phyloP scores from a whole-genome alignment of 2,113 vertebrate genomes.

The Neopipo cinnamomea region DNA sequence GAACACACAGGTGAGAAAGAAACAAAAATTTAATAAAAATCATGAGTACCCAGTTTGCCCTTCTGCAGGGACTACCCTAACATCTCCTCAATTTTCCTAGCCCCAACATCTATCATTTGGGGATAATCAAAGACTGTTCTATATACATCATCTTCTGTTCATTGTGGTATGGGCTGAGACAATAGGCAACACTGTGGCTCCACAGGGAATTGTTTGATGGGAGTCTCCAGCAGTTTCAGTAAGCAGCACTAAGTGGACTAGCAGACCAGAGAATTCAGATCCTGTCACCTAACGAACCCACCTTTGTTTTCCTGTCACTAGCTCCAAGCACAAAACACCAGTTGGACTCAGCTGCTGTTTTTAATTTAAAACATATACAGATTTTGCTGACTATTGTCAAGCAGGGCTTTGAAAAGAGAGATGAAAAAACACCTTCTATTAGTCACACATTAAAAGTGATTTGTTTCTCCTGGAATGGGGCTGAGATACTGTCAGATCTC shows the following conservation, averaged over 20 bases:
- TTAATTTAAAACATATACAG: slow-evolving; percentile 18
- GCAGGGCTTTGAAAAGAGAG: not conserved
- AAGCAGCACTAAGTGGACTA: not conserved
- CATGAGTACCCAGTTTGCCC: not conserved
- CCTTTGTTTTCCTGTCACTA: not conserved
- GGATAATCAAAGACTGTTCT: not conserved
- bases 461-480: not conserved
- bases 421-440: not conserved
- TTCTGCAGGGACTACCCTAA: not conserved
- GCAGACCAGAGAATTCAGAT: not conserved
- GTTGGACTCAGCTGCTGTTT: not conserved
- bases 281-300: not conserved
- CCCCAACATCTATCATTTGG: not conserved
- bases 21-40: not conserved
- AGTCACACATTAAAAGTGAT: not conserved
- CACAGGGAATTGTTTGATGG: not conserved
- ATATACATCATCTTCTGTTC: not conserved
- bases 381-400: slow-evolving; percentile 5
- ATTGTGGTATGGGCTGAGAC: not conserved
- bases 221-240: not conserved
- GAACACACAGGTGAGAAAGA: not conserved
- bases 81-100: not conserved
- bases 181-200: not conserved
- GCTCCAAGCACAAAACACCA: not conserved
- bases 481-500: not conserved